phyloP scores from a whole-genome alignment of 2,797 vertebrate species.

The Falco peregrinus region DNA sequence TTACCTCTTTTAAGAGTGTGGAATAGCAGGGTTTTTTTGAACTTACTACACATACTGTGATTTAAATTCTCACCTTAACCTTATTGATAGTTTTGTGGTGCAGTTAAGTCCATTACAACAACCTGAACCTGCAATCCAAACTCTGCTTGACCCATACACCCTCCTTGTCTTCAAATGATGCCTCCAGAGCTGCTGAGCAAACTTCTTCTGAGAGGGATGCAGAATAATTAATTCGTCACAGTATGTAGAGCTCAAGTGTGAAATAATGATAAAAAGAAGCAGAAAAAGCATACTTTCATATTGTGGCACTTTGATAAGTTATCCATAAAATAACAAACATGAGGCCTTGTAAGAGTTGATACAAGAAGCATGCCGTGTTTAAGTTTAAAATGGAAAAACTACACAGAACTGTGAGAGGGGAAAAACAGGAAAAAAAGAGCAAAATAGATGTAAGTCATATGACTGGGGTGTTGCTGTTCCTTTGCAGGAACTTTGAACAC shows the following conservation, averaged over 20 bases:
- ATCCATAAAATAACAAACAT: background rate
- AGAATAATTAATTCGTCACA: background rate
- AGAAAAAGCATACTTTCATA: background rate
- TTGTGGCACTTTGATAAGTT: background rate
- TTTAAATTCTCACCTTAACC: background rate
- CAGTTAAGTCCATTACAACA: background rate
- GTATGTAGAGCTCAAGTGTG: background rate
- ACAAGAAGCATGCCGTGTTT: background rate
- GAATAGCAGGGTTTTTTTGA: background rate
- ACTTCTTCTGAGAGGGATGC: background rate
- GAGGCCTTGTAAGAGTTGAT: background rate
- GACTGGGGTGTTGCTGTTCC: background rate
- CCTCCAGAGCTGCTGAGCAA: background rate
- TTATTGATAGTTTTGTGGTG: background rate
- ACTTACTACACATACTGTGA: background rate
- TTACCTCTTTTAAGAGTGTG: background rate
- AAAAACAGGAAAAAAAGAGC: accelerated
- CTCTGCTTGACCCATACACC: background rate
- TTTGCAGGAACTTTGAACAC: background rate
- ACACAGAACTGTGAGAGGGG: accelerated
- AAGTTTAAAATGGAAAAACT: background rate
- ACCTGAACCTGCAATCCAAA: background rate
- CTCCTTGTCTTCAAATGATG: background rate
- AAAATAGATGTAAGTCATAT: background rate
- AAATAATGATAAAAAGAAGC: background rate